phyloP scores from a whole-genome alignment of 2,888 invertebrate species.

The Tinea pellionella region DNA sequence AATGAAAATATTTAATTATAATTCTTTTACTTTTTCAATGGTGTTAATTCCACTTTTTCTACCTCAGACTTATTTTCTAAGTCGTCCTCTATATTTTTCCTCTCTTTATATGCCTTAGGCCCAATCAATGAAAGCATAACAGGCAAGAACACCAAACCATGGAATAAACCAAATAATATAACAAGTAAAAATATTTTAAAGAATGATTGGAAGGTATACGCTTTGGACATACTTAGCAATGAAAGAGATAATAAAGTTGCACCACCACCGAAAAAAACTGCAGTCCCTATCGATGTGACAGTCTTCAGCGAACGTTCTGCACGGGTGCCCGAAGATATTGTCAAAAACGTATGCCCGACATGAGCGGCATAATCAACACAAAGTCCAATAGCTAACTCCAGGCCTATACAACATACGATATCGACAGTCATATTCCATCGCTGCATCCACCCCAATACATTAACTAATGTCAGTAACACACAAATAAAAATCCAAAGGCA shows the following conservation, averaged over 20 bases:
- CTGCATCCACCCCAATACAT: conserved; percentile 83
- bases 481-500: conserved; percentile 84
- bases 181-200: conserved; percentile 82
- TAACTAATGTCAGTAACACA: conserved; percentile 78
- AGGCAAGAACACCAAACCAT: conserved; percentile 80
- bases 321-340: conserved; percentile 60
- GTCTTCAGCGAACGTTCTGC: conserved; percentile 73
- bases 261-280: conserved; percentile 81
- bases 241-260: conserved; percentile 81
- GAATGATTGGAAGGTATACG: conserved; percentile 82
- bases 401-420: conserved; percentile 82
- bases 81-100: neutral
- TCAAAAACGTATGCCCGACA: conserved; percentile 83
- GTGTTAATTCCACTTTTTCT: conserved; percentile 40
- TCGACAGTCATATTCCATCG: conserved; percentile 86
- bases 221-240: conserved; percentile 76
- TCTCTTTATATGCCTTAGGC: conserved; percentile 61
- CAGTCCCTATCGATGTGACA: conserved; percentile 78
- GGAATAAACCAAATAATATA: conserved; percentile 81
- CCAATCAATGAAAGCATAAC: conserved; percentile 80
- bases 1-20: neutral
- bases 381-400: conserved; percentile 83
- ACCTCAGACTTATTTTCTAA: conserved; percentile 24
- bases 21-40: neutral
- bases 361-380: conserved; percentile 88